Percentiles rank a stretch among this genome's conserved stretches.
Conservation (phyloP, 2,113 vertebrate species). For the Oreotrochilus melanogaster region DNA sequence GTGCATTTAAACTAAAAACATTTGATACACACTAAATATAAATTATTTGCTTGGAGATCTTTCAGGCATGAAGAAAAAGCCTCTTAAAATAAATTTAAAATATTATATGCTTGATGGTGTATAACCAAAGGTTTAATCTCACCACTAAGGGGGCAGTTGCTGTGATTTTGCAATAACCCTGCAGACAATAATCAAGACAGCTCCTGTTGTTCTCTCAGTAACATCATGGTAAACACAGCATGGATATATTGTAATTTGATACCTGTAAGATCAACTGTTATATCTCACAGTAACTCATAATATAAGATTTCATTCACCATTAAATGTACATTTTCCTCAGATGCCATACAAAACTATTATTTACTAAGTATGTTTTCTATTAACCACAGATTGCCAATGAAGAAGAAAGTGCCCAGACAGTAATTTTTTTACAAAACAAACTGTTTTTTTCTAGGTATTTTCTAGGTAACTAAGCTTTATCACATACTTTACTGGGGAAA, state of each 20-base stretch:
- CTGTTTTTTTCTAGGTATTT: neutral
- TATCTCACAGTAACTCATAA: conserved; percentile 74
- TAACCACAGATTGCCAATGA: conserved; percentile 62
- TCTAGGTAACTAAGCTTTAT: neutral
- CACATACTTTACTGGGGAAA: neutral
- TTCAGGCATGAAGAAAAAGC: conserved; percentile 83
- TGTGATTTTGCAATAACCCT: conserved; percentile 80
- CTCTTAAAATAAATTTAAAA: conserved; percentile 86
- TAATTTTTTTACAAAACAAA: conserved; percentile 11
- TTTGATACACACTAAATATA: conserved; percentile 79
- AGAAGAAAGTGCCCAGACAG: conserved; percentile 33
- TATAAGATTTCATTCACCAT: conserved; percentile 76
- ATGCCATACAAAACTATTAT: conserved; percentile 60
- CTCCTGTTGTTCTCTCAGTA: conserved; percentile 79
- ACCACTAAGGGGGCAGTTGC: conserved; percentile 78
- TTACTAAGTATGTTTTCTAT: conserved; percentile 70
- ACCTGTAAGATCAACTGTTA: conserved; percentile 77
- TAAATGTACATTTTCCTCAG: conserved; percentile 73
- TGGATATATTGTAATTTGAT: conserved; percentile 78
- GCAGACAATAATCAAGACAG: conserved; percentile 81
- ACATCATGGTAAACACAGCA: conserved; percentile 81
- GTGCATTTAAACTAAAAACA: conserved; percentile 79
- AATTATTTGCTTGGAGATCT: conserved; percentile 81
- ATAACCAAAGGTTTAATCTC: conserved; percentile 83
- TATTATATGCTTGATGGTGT: conserved; percentile 84